A percentile compares a stretch with the other conserved stretches of the same genome.
These are phyloP conservation scores for Planococcus citri DNA, from an alignment of 1,140 invertebrate genomes.

Conservation along the genomic window DNA sequence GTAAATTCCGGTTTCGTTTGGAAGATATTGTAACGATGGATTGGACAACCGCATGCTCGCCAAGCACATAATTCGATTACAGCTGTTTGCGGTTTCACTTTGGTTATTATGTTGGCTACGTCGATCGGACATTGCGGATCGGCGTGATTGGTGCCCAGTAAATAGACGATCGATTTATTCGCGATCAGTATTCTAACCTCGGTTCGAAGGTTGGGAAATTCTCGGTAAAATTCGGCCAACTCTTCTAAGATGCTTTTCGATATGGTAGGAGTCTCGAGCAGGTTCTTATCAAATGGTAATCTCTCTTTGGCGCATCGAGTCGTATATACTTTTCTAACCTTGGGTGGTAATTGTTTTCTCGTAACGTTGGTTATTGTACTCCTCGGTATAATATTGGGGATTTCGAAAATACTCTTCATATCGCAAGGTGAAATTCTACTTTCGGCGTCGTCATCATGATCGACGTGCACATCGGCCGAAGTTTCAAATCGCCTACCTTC, in stretches of 20 bases:
- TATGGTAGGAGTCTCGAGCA: not conserved
- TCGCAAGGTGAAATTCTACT: not conserved
- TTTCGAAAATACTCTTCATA: not conserved
- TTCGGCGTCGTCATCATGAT: not conserved
- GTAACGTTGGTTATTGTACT: not conserved
- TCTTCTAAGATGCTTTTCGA: not conserved
- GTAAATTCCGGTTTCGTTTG: slow-evolving; percentile 10
- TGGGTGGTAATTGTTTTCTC: not conserved
- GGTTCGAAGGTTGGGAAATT: not conserved
- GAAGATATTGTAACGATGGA: not conserved
- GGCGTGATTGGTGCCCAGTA: slow-evolving; percentile 10
- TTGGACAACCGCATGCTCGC: not conserved
- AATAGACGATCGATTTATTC: not conserved
- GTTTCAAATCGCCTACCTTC: not conserved
- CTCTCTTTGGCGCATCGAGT: not conserved
- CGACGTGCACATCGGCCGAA: not conserved
- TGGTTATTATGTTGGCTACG: not conserved
- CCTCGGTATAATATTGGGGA: not conserved
- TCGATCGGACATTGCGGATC: slow-evolving; percentile 6
- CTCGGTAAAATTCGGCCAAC: not conserved
- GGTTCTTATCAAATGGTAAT: not conserved
- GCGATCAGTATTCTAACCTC: not conserved
- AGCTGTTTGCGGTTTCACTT: not conserved
- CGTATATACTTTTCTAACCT: not conserved
- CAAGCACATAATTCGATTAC: slow-evolving; percentile 7